Evolutionary conservation across 23 tunicate species (phyloP), one percentile per base, ranked within the genome.

Genomic region (Diplosoma virens): DNA sequence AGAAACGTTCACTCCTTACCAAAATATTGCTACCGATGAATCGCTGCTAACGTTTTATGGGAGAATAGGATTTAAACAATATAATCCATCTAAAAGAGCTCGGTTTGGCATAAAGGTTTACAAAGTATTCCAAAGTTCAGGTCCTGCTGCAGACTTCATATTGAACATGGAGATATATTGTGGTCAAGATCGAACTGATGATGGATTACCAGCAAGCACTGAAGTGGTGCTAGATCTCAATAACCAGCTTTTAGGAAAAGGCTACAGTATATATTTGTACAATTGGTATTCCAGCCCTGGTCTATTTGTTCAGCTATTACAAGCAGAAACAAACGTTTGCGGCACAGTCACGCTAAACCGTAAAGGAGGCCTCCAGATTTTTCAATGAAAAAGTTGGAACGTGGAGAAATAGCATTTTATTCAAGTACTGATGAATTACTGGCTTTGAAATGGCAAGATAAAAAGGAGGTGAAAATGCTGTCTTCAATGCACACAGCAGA

Each of bases 41-140:
- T 61, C 69, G 30, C 18, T 61, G 35, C 35, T 61, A 35, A 61
- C 28, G 35, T 61, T 61, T 61, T 22, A 61, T 29, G 69, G 35
- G 2, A 27, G 69, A 61, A 7, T 61, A 26, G 35, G 35, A 61
- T 61, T 61, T n/a, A 27, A 29, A 61, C 69, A 61, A 29, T 61
- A 26, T 22, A 61, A 61, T 61, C 69, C 69, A 61, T 61, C 69
- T 5, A 61, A 61, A 29, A 28, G 69, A 61, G 69, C 69, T 26
- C 28, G 69, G 35, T 61, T 61, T 29, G 69, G 69, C 9, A 61
- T 61, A 26, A 61, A 61, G 35, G 35, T 61, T 3, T 29, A 61
- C 69, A 61, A 61, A 61, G 69, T 61, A 26, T 61, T 34, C n/a
- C 69, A 61, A 61, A 61, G 69, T 29, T 61, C 69, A 27, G 69